Percentiles rank a stretch among this genome's conserved stretches.
Conservation (phyloP, 2,888 invertebrate genomes). For the Cantharis lateralis region DNA sequence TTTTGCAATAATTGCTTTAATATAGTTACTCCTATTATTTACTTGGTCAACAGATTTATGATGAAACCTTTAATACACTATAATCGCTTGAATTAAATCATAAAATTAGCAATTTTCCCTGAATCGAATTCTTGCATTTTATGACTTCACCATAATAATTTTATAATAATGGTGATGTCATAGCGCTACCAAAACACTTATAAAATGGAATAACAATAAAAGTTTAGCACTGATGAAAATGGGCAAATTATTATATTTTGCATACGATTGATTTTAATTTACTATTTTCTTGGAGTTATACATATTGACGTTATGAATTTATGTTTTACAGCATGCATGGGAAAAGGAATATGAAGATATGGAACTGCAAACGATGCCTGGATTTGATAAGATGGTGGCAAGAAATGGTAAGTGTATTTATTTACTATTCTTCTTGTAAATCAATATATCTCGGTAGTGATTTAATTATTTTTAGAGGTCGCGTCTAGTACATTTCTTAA, state of each 20-base stretch:
- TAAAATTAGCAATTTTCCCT: not conserved
- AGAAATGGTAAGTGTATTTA: slow-evolving; percentile 47
- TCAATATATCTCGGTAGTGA: not conserved
- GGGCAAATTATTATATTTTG: not conserved
- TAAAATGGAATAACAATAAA: not conserved
- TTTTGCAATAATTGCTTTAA: no score
- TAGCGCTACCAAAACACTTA: not conserved
- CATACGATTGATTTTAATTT: not conserved
- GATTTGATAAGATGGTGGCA: slow-evolving; percentile 65
- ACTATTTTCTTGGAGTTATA: not conserved
- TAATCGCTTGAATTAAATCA: not conserved
- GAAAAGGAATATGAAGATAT: slow-evolving; percentile 44
- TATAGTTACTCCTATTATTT: not conserved
- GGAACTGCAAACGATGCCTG: slow-evolving; percentile 62
- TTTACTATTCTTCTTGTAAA: not conserved
- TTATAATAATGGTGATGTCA: not conserved
- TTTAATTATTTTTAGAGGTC: slow-evolving; percentile 2
- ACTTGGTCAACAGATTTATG: not conserved
- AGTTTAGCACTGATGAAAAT: not conserved
- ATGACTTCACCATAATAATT: not conserved
- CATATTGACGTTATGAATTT: not conserved
- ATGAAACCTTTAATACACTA: not conserved
- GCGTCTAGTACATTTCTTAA: slow-evolving; percentile 3
- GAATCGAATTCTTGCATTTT: not conserved
- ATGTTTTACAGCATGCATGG: slow-evolving; percentile 52